Base-by-base conservation (phyloP, 2,113 vertebrate genomes). In the Tragelaphus strepsiceros region DNA sequence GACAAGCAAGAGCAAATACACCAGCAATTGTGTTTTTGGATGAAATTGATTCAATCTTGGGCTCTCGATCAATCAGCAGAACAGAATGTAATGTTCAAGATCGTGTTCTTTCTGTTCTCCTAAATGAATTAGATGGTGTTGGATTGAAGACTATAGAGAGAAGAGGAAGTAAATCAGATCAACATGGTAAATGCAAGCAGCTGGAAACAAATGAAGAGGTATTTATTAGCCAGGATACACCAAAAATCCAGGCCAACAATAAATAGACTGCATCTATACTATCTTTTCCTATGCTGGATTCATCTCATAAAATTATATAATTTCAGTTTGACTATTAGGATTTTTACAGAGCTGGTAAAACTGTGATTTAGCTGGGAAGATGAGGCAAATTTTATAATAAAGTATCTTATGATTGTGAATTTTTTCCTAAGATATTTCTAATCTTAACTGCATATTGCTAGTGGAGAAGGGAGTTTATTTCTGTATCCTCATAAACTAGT, bases 21-120 rank as follows among this genome's bases (percentile, higher is more conserved):
- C 99, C 99, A 61, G 99, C 99, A 77, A 98, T 99, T 97, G 98
- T 99, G 94, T 99, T 99, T 98, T 98, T 99, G 3, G 99, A 99
- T 98, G 99, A 99, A 98, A 99, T 99, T 32, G 99, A 99, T 98
- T 99, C 99, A 14, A 98, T 99, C 97, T 83, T 99, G 96, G 99
- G 99, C 46, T 99, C 99, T 6, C 99, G 99, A 32, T 99, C 99
- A 6, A 96, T 77, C 71, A 28, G 95, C 94, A 98, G 95, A 81
- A 77, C 96, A 4, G 97, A 98, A 26, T 99, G 93, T 93, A 98
- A 99, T 54, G 99, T 99, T 17, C 99, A 99, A 54, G 99, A 99
- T 2, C 98, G 99, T 39, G 98, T 99, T 89, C 99, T 99, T 90
- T 99, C 99, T 51, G 99, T 99, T 96, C 99, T 99, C 13, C 99